Evolutionary conservation across 2,113 vertebrate species (phyloP).

Genomic region (Halcyon senegalensis): DNA sequence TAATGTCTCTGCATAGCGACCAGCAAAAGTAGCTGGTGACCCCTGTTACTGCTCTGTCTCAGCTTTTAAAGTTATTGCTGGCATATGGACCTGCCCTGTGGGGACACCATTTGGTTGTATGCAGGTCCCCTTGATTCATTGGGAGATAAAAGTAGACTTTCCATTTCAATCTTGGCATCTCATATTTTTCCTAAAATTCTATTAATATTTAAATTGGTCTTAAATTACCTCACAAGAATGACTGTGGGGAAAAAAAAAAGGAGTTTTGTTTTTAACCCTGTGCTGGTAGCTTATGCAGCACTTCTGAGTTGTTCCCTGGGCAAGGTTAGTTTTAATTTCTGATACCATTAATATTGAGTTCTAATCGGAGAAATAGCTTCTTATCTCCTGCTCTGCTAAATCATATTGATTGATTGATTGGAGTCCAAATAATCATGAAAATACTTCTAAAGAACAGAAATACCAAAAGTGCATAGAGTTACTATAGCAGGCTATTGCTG

Average conservation of each 20-base stretch:
- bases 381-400: background rate
- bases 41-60: background rate
- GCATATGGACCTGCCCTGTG: background rate
- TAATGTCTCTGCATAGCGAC: fast-evolving
- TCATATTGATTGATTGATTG: background rate
- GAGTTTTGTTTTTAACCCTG: background rate
- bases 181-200: background rate
- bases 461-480: no score
- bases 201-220: background rate
- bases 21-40: background rate
- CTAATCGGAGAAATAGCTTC: background rate
- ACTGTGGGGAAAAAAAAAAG: fast-evolving
- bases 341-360: background rate
- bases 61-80: background rate
- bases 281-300: background rate
- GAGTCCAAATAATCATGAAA: background rate
- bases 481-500: background rate
- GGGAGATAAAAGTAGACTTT: background rate
- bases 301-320: background rate
- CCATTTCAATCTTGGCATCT: background rate
- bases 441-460: background rate
- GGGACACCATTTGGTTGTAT: background rate
- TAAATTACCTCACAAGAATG: background rate
- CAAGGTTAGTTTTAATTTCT: background rate
- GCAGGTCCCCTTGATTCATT: background rate